A percentile compares a stretch with the other conserved stretches of the same genome.
phyloP scores from a whole-genome alignment of 2,888 invertebrate species.

The Allophyes oxyacanthae region DNA sequence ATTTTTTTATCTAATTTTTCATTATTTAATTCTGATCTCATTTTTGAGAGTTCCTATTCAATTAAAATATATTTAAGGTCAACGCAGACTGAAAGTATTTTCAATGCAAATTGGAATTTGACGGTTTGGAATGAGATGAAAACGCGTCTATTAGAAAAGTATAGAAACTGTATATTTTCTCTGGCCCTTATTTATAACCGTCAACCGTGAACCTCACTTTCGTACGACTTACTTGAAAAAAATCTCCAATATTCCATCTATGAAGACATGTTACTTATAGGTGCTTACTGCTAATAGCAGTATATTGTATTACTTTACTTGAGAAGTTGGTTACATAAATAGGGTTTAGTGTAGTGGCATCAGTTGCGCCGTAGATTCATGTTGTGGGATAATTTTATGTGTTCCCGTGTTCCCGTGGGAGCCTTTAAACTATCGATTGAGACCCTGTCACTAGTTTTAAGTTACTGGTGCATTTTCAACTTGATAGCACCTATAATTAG shows the following conservation, averaged over 20 bases:
- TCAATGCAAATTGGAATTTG: conserved; percentile 19
- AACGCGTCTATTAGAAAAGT: conserved; percentile 18
- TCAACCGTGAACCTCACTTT: conserved; percentile 28
- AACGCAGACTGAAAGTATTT: conserved; percentile 19
- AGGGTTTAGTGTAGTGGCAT: conserved; percentile 38
- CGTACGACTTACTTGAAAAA: conserved; percentile 27
- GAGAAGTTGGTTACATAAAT: conserved; percentile 47
- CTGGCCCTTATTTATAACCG: conserved; percentile 21
- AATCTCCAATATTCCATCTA: conserved; percentile 22
- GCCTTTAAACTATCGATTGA: conserved; percentile 50
- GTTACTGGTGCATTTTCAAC: conserved; percentile 35
- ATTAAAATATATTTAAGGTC: conserved; percentile 4
- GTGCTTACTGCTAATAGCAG: conserved; percentile 16
- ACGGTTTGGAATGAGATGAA: conserved; percentile 25
- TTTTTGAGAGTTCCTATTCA: conserved; percentile 18
- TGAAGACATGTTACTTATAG: conserved; percentile 18
- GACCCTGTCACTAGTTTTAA: conserved; percentile 39
- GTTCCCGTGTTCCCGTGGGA: conserved; percentile 45
- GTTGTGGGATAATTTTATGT: conserved; percentile 45
- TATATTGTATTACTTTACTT: conserved; percentile 24
- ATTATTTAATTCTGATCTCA: conserved; percentile 36
- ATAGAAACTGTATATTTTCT: conserved; percentile 9
- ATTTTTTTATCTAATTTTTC: conserved; percentile 36
- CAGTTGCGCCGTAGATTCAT: conserved; percentile 42
- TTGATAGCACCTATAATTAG: conserved; percentile 12